Evolutionary conservation across 2,113 vertebrate species (phyloP), one percentile per base, ranked within the genome.

Genomic region (Cacatua alba): DNA sequence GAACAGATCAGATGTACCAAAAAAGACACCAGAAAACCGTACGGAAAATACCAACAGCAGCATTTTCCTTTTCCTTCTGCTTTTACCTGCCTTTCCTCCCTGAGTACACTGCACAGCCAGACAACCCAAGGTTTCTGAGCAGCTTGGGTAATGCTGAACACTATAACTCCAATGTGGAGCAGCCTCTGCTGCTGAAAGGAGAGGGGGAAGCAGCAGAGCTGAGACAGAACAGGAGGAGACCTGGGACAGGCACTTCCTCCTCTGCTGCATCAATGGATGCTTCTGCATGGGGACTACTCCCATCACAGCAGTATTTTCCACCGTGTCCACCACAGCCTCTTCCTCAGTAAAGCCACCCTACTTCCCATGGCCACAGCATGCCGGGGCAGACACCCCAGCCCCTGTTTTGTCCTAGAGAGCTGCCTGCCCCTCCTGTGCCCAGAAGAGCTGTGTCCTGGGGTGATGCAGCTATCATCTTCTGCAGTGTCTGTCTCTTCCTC

Each of bases 311-410:
- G n/a, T 43, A 35, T 78, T 93, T 90, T 53, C 69, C n/a, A 37
- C 21, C 12, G 24, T 25, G 17, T 17, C 18, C 72, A 57, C 29
- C 57, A 33, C 26, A 53, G 33, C 29, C 21, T 19, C 6, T 48
- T 52, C 37, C 63, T 46, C 85, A 68, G n/a, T n/a, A 69, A 21
- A 71, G 52, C 35, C 78, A 43, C 17, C 17, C 39, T 65, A 3
- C 23, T 17, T 46, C 39, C 70, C 6, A 0, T 3, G 35, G 28
- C 74, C 35, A 3, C 7, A 9, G 37, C 24, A 6, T 12, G 24
- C 23, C 4, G 1, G 21, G 28, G 7, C 55, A 48, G 79, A 23
- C 0, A 0, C 23, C 53, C 12, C 12, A 1, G 0, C 26, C 31
- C 59, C 26, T 0, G 0, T 43, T 55, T 51, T 43, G 51, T n/a